Base-by-base conservation (phyloP, 2,888 invertebrate species). In the Zelleria hepariella region DNA sequence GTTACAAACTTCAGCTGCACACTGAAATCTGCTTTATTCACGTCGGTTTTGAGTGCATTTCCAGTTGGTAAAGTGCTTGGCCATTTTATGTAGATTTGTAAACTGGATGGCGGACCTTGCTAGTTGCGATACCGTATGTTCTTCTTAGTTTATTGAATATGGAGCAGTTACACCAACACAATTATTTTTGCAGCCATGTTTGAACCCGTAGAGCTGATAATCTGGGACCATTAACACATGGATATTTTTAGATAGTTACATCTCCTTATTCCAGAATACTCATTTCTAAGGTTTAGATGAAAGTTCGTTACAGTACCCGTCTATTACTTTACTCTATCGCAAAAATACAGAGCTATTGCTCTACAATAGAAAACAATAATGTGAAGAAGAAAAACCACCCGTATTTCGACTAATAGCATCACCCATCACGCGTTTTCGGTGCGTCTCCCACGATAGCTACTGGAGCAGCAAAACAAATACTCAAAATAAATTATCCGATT, bases 401-500 rank as follows among this genome's bases (percentile, higher is more conserved):
- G 63, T 64, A 69, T 71, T 62, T 61, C 61, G 59, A 63, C 63
- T 70, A 73, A 74, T 72, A 76, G 71, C 66, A 64, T 64, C 61
- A 60, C 62, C 59, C 63, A 71, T 72, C 67, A 61, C 64, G 62
- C 63, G 62, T 65, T 68, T 67, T 68, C 64, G 69, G 21, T 20
- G 64, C 65, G 62, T 66, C 73, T 83, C 82, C 78, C 83, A 85
- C 84, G 81, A 70, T 82, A 80, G 70, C 73, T 72, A 68, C 72
- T 74, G 73, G 71, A 78, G 75, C 72, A 78, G 76, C 78, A 73
- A 80, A 80, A 87, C 82, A 87, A 86, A 86, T 85, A 83, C 79
- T 78, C 76, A 67, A 82, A 85, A 86, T 86, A 85, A 82, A 86
- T 86, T 86, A 86, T 82, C 82, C 82, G 81, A 77, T 84, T 81